A percentile compares a stretch with the other conserved stretches of the same genome.
Conservation (phyloP, 2,888 invertebrate species). For the Heliconius sara region DNA sequence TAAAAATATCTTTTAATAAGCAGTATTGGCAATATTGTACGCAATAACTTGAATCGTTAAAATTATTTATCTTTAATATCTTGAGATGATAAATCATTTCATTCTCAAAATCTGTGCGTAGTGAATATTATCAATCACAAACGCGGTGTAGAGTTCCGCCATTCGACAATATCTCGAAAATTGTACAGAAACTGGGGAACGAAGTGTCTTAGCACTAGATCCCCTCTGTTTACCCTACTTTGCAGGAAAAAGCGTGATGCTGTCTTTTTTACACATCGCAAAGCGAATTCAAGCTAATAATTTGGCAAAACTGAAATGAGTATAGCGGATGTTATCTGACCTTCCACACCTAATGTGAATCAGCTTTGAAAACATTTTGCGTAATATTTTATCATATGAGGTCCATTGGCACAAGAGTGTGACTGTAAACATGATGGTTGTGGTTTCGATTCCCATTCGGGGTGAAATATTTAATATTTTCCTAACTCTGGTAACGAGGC, state of each 20-base stretch:
- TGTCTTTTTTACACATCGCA: too few species aligned
- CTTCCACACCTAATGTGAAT: conserved; percentile 10
- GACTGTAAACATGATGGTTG: too few species aligned
- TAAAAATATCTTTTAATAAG: not conserved
- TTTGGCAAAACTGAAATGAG: not conserved
- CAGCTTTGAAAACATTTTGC: not conserved
- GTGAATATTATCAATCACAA: not conserved
- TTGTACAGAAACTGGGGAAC: not conserved
- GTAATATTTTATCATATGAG: not conserved
- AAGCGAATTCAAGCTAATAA: not conserved
- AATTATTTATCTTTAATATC: conserved; percentile 1
- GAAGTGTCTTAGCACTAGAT: not conserved
- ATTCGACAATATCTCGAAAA: not conserved
- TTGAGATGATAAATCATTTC: not conserved
- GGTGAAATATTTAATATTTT: too few species aligned
- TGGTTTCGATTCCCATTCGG: too few species aligned
- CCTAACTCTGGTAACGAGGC: too few species aligned
- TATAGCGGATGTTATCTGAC: conserved; percentile 1
- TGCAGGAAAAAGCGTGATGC: too few species aligned
- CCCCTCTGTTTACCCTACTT: too few species aligned
- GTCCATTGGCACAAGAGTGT: too few species aligned
- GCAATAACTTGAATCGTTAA: not conserved
- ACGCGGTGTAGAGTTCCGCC: not conserved
- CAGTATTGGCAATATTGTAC: not conserved
- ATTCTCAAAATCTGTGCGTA: not conserved